Evolutionary conservation across 2,113 vertebrate species (phyloP).

Genomic region (Strix uralensis): DNA sequence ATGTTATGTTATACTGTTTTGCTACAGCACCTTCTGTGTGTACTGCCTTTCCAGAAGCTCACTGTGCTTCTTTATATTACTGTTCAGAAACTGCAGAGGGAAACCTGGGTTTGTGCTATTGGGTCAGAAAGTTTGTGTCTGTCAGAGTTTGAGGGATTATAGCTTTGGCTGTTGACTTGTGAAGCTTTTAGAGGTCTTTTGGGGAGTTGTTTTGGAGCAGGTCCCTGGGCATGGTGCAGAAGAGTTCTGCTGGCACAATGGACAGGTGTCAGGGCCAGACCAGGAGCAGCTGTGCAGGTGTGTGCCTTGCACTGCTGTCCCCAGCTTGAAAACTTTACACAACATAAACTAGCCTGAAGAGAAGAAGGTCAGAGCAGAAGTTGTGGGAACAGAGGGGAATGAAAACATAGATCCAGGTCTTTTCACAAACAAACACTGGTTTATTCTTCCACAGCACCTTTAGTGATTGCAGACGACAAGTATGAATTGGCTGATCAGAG

Average conservation of each 20-base stretch:
- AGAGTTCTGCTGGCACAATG: not conserved
- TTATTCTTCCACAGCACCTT: not conserved
- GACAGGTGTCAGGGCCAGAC: not conserved
- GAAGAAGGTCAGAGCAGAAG: not conserved
- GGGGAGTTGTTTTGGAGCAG: not conserved
- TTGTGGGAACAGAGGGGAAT: not conserved
- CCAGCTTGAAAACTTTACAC: not conserved
- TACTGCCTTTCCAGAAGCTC: not conserved
- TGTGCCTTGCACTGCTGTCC: rapidly evolving
- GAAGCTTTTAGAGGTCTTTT: not conserved
- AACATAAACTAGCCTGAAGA: not conserved
- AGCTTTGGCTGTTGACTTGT: not conserved
- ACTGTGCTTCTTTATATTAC: not conserved
- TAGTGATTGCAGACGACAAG: not conserved
- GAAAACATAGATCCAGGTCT: not conserved
- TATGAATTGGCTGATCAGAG: not conserved
- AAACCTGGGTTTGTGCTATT: not conserved
- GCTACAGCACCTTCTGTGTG: not conserved
- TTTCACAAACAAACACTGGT: not conserved
- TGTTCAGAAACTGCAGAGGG: not conserved
- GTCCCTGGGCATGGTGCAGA: not conserved
- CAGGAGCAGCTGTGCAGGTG: not conserved
- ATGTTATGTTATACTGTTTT: not conserved
- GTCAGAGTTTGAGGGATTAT: not conserved
- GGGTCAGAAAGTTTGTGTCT: not conserved